Conservation (phyloP, 2,888 invertebrate genomes). For the Asteroscopus sphinx region DNA sequence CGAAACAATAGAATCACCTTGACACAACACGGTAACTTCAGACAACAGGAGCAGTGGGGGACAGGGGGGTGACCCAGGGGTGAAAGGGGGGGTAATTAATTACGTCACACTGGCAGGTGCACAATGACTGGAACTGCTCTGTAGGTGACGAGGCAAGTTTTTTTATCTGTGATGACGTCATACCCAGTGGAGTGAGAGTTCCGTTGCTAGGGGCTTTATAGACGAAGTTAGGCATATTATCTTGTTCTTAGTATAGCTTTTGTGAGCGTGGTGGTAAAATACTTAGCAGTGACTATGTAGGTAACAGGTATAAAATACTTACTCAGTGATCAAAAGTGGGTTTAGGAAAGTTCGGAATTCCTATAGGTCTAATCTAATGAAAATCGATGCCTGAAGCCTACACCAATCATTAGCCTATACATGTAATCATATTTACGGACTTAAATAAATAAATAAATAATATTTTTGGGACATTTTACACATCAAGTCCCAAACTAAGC, state of each 20-base stretch:
- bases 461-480: no score
- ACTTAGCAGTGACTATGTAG: no score
- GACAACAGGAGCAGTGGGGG: constrained; percentile 48
- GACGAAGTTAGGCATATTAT: constrained; percentile 15
- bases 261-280: background rate
- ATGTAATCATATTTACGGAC: no score
- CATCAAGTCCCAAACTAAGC: no score
- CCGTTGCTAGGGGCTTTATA: constrained; percentile 12
- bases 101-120: constrained; percentile 86
- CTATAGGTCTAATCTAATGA: no score
- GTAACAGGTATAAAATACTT: no score
- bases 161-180: constrained; percentile 64
- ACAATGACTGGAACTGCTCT: constrained; percentile 80
- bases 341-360: no score
- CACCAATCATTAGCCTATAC: no score
- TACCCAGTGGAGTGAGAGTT: constrained; percentile 46
- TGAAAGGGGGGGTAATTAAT: constrained; percentile 79
- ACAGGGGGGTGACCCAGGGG: constrained; percentile 54
- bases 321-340: no score
- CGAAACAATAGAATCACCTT: constrained; percentile 84
- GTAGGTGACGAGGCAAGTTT: constrained; percentile 79
- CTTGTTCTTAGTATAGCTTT: constrained; percentile 5
- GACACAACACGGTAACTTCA: constrained; percentile 77
- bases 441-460: no score
- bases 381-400: no score